A percentile compares a stretch with the other conserved stretches of the same genome.
Evolutionary conservation across 1,140 invertebrate species (phyloP).

Genomic region (Maconellicoccus hirsutus): DNA sequence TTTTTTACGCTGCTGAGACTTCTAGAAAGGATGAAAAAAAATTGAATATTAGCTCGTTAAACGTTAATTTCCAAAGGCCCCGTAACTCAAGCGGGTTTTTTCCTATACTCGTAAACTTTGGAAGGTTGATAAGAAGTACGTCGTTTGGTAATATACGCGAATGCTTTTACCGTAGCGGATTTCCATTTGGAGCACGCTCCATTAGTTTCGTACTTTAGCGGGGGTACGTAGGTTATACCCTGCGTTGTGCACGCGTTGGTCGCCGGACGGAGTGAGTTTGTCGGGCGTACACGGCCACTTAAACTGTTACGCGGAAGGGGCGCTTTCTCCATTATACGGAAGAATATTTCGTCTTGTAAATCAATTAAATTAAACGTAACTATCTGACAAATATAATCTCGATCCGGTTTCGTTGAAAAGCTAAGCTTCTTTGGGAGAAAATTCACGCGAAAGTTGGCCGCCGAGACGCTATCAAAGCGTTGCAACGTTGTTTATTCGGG

Average conservation of each 20-base stretch:
- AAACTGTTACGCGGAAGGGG: no score
- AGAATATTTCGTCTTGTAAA: neutral
- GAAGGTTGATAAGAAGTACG: neutral
- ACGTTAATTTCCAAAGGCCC: no score
- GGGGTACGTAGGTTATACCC: no score
- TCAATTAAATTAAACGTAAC: neutral
- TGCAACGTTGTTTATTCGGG: neutral
- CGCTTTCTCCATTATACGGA: no score
- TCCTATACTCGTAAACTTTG: no score
- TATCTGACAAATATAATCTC: neutral
- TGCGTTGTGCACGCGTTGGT: no score
- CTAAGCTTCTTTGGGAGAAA: neutral
- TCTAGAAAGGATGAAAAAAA: no score
- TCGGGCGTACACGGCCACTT: no score
- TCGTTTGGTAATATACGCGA: neutral
- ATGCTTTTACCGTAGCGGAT: neutral
- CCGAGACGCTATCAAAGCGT: neutral
- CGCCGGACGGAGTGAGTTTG: no score
- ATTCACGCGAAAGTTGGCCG: neutral
- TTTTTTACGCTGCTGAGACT: no score
- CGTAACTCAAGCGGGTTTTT: no score
- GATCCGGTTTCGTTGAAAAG: conserved; percentile 6
- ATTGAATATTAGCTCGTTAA: no score
- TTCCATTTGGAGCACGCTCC: conserved; percentile 7
- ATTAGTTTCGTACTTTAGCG: conserved; percentile 5